A percentile compares a stretch with the other conserved stretches of the same genome.
phyloP scores from a whole-genome alignment of 2,888 invertebrate genomes.

The Ectobius pallidus region DNA sequence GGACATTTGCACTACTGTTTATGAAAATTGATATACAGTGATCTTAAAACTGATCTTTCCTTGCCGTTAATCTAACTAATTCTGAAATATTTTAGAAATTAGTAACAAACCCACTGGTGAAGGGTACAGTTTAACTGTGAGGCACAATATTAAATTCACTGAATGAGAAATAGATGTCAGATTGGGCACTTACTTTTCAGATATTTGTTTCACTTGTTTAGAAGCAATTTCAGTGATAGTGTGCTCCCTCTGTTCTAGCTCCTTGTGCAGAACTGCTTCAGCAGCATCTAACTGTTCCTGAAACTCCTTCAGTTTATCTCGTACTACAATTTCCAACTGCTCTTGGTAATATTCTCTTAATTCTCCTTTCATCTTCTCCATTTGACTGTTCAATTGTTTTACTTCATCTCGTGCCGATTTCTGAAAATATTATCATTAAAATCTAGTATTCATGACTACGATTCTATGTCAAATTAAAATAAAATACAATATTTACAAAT shows the following conservation, averaged over 20 bases:
- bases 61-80: no score
- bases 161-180: no score
- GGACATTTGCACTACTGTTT: no score
- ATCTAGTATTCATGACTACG: no score
- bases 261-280: conserved; percentile 67
- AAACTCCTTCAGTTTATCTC: conserved; percentile 77
- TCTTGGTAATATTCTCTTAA: conserved; percentile 78
- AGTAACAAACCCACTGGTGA: no score
- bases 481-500: no score
- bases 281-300: conserved; percentile 74
- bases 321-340: conserved; percentile 78
- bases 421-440: conserved; percentile 52
- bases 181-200: conserved; percentile 68
- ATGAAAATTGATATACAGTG: no score
- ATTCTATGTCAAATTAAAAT: no score
- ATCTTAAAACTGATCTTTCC: no score
- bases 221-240: conserved; percentile 72
- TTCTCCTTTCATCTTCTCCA: conserved; percentile 69
- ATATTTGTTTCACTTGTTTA: conserved; percentile 72
- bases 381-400: conserved; percentile 56
- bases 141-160: no score
- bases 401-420: conserved; percentile 55
- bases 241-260: conserved; percentile 68
- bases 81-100: no score
- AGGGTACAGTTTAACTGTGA: no score